Evolutionary conservation across 1,140 invertebrate species (phyloP), one percentile per base, ranked within the genome.

Genomic region (Xylocopa sonorina): DNA sequence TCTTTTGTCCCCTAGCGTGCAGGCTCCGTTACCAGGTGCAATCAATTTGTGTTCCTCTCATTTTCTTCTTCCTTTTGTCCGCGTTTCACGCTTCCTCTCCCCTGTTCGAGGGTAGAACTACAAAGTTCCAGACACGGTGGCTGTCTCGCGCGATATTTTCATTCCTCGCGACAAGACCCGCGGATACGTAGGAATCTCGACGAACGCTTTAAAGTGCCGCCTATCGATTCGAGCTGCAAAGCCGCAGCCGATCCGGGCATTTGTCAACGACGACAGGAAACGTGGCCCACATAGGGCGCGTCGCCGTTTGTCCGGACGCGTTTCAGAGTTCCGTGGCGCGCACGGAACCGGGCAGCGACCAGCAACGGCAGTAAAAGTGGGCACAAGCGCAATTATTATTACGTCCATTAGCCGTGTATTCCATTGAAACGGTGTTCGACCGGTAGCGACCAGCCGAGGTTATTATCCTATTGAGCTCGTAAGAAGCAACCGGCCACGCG

Each of bases 381-480:
- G 74, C 82, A 84, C 85, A 86, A 85, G 82, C 73, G 83, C 87
- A 91, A 91, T 91, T 90, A 91, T 88, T 88, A 87, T 89, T 88
- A 90, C 84, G 73, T 63, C 82, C 77, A 81, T 89, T 86, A 88
- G 76, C 80, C 84, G 76, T 67, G 82, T 86, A 80, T 80, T 87
- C 82, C 79, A 89, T 88, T 89, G 81, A 86, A 85, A 86, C 69
- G 43, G 55, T n/a, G n/a, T 78, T 71, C 87, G 85, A 86, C 55
- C 77, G 73, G 71, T 68, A 34, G 69, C 53, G 48, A 48, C 60
- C 74, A 51, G 62, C 85, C 63, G 78, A 78, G 86, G 86, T 89
- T 88, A 91, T 92, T 92, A 92, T 92, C 87, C 90, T 90, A 92
- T 92, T 92, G 87, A 92, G 89, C 90, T 90, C 83, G 83, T 91